Conservation (phyloP, 2,113 vertebrate species). For the Uropsilus gracilis region DNA sequence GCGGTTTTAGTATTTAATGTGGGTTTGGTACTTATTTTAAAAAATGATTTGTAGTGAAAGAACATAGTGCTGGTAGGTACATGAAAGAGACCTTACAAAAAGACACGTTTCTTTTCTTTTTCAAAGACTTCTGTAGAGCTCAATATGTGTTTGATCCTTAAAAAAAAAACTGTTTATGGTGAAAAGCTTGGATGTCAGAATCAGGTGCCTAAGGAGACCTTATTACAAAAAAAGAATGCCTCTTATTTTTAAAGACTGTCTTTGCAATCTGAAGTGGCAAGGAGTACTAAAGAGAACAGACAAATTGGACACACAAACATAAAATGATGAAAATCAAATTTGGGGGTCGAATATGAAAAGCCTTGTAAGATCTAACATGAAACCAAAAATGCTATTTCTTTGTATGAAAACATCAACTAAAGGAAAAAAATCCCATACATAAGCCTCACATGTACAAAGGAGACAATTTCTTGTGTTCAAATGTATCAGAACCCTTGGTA, state of each 20-base stretch:
- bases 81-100: neutral
- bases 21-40: neutral
- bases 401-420: neutral
- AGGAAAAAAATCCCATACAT: neutral
- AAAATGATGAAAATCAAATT: neutral
- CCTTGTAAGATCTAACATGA: neutral
- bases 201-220: neutral
- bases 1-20: neutral
- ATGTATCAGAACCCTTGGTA: neutral
- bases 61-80: neutral
- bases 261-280: neutral
- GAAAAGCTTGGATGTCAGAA: neutral
- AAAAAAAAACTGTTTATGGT: neutral
- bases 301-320: neutral
- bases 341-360: neutral
- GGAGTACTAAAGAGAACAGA: neutral
- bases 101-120: neutral
- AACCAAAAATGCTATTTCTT: neutral
- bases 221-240: neutral
- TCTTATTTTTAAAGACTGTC: constrained; percentile 22
- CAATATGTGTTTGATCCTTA: neutral
- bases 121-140: constrained; percentile 14
- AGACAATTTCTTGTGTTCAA: neutral
- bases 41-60: neutral
- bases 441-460: no score